Conservation (phyloP, 2,113 vertebrate species). For the Alces alces region DNA sequence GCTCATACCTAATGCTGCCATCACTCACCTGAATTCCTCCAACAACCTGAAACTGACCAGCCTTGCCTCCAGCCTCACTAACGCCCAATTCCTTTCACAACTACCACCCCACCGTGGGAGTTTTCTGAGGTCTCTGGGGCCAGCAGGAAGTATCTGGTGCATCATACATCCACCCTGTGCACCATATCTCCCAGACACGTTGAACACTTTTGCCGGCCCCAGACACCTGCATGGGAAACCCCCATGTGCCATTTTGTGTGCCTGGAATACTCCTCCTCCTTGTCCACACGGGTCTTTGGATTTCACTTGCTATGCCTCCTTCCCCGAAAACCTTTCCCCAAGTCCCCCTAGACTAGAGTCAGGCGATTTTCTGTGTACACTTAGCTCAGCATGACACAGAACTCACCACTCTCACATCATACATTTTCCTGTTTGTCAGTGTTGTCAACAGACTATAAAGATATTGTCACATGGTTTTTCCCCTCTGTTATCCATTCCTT, state of each 20-base stretch:
- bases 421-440: not conserved
- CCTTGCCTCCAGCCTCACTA: not conserved
- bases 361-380: not conserved
- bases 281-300: not conserved
- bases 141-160: not conserved
- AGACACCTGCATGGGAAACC: not conserved
- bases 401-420: not conserved
- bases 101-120: accelerated
- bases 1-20: not conserved
- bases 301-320: not conserved
- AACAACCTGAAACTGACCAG: not conserved
- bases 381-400: not conserved
- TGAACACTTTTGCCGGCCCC: not conserved
- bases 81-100: not conserved
- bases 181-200: not conserved
- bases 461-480: not conserved
- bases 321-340: not conserved
- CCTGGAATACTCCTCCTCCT: not conserved
- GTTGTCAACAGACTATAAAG: not conserved
- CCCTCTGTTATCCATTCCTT: not conserved
- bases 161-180: accelerated
- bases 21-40: not conserved
- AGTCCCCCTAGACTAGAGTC: not conserved
- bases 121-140: not conserved
- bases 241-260: not conserved